A percentile compares a stretch with the other conserved stretches of the same genome.
Conservation (phyloP, 2,888 invertebrate species). For the Hydraecia micacea region DNA sequence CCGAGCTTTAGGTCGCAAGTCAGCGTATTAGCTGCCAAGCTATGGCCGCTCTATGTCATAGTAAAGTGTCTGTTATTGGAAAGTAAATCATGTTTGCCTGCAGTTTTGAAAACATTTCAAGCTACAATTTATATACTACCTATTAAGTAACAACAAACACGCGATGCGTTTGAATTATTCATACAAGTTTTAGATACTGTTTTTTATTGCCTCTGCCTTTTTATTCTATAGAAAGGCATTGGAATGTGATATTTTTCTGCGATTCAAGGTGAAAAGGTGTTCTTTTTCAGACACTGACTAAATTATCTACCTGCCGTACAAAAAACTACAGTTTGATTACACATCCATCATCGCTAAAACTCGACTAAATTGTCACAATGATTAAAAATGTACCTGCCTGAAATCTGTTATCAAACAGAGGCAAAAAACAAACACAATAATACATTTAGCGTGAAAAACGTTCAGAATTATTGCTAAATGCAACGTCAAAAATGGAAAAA, state of each 20-base stretch:
- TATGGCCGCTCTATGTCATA: constrained; percentile 47
- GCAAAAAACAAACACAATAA: constrained; percentile 19
- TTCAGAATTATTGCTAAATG: constrained; percentile 14
- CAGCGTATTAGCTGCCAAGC: constrained; percentile 41
- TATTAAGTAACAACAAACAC: constrained; percentile 71
- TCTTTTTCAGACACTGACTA: background rate
- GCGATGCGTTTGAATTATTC: constrained; percentile 77
- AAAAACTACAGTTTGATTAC: background rate
- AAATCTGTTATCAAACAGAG: background rate
- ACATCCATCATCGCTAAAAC: background rate
- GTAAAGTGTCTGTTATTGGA: constrained; percentile 66
- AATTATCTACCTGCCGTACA: background rate
- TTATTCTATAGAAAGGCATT: constrained; percentile 44
- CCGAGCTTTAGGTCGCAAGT: constrained; percentile 30
- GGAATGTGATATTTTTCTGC: constrained; percentile 38
- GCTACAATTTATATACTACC: constrained; percentile 67
- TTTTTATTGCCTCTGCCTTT: constrained; percentile 61
- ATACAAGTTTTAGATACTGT: constrained; percentile 71
- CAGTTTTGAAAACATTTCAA: constrained; percentile 73
- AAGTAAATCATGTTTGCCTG: constrained; percentile 71
- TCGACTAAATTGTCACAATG: background rate
- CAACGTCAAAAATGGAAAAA: constrained; percentile 24
- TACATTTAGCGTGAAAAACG: background rate
- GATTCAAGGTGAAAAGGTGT: constrained; percentile 4
- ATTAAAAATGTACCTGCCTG: background rate